A percentile compares a stretch with the other conserved stretches of the same genome.
Evolutionary conservation across 2,113 vertebrate species (phyloP).

Genomic region (Catharus bicknelli): DNA sequence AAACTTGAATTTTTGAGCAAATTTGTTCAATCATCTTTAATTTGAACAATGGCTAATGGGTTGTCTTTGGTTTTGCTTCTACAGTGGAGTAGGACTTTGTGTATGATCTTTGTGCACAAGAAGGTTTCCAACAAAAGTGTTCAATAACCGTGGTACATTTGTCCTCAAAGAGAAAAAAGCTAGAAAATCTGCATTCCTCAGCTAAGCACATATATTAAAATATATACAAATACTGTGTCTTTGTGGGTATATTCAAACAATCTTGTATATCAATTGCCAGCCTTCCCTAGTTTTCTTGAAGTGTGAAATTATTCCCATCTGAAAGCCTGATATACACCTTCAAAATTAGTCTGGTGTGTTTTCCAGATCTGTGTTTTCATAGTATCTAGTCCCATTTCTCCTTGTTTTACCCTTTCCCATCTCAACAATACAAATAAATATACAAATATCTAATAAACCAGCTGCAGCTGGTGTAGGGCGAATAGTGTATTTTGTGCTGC

Average conservation of each 20-base stretch:
- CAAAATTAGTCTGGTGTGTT: background rate
- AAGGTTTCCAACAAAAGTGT: background rate
- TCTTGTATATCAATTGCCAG: background rate
- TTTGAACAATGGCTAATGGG: background rate
- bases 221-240: rapidly evolving
- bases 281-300: background rate
- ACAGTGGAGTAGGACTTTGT: background rate
- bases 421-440: background rate
- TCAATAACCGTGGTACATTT: background rate
- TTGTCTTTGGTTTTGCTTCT: background rate
- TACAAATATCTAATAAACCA: background rate
- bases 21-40: background rate
- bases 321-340: background rate
- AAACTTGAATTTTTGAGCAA: background rate
- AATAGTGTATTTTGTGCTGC: background rate
- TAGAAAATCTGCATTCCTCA: background rate
- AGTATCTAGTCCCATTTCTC: background rate
- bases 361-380: background rate
- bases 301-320: background rate
- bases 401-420: background rate
- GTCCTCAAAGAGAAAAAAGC: background rate
- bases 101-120: background rate
- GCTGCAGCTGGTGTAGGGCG: background rate
- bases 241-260: background rate
- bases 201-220: background rate